A percentile compares a stretch with the other conserved stretches of the same genome.
phyloP scores from a whole-genome alignment of 2,797 vertebrate species.

The Neoniphon sammara region DNA sequence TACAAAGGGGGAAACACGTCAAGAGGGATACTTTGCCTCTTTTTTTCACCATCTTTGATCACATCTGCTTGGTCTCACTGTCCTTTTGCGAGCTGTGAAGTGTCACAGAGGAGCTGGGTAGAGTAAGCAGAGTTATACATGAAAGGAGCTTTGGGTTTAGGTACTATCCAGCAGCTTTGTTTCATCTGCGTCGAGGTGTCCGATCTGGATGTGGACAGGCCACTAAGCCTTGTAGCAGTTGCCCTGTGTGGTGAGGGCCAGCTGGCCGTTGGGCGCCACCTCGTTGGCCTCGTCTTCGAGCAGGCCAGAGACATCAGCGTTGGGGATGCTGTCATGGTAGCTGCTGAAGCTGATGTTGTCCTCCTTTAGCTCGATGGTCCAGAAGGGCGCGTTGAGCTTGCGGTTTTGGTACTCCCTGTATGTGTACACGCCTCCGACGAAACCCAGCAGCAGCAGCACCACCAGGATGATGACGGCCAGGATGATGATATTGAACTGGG shows the following conservation, averaged over 20 bases:
- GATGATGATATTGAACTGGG: constrained; percentile 97
- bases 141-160: constrained; percentile 68
- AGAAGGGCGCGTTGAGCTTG: constrained; percentile 97
- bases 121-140: constrained; percentile 48
- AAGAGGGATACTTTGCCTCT: constrained; percentile 35
- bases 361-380: constrained; percentile 99
- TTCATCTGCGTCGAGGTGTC: constrained; percentile 44
- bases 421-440: constrained; percentile 94
- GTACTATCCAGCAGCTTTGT: constrained; percentile 74
- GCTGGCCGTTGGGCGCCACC: constrained; percentile 93
- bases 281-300: constrained; percentile 94
- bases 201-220: constrained; percentile 6
- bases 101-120: constrained; percentile 42
- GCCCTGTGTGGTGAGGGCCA: constrained; percentile 90
- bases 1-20: constrained; percentile 33
- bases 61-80: constrained; percentile 30
- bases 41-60: constrained; percentile 45
- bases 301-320: constrained; percentile 93
- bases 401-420: constrained; percentile 97
- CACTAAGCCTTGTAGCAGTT: constrained; percentile 91
- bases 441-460: constrained; percentile 93
- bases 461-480: constrained; percentile 97
- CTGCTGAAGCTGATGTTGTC: constrained; percentile 99
- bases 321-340: constrained; percentile 98
- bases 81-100: constrained; percentile 40